A percentile compares a stretch with the other conserved stretches of the same genome.
These are phyloP conservation scores for Bombyx huttoni DNA, from an alignment of 2,888 invertebrate genomes.

Conservation along the genomic window DNA sequence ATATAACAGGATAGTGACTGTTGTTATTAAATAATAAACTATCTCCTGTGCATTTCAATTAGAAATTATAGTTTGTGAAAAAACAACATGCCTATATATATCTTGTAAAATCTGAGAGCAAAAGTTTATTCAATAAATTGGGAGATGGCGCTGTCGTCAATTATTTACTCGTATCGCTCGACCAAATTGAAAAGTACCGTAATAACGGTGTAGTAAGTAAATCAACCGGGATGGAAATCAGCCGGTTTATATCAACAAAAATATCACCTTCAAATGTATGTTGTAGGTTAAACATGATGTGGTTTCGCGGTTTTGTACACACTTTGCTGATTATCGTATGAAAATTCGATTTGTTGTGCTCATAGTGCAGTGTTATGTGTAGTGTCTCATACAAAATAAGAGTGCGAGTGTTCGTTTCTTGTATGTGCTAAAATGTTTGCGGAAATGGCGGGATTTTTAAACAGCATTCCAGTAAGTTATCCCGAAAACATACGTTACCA, in stretches of 20 bases:
- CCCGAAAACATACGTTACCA: background rate
- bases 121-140: background rate
- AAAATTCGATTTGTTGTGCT: slow-evolving; percentile 16
- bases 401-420: slow-evolving; percentile 12
- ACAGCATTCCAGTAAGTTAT: slow-evolving; percentile 27
- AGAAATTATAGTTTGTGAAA: too few species aligned
- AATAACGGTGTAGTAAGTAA: slow-evolving; percentile 6
- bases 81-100: too few species aligned
- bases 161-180: slow-evolving; percentile 31
- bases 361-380: slow-evolving; percentile 26
- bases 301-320: slow-evolving; percentile 61
- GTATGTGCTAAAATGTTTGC: slow-evolving; percentile 12
- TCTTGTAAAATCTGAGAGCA: too few species aligned
- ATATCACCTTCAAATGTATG: slow-evolving; percentile 71
- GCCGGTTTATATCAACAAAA: slow-evolving; percentile 66
- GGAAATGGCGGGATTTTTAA: slow-evolving; percentile 44
- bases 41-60: too few species aligned
- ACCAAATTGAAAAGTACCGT: slow-evolving; percentile 29
- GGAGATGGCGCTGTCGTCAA: slow-evolving; percentile 49
- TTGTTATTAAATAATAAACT: too few species aligned
- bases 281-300: slow-evolving; percentile 70
- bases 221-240: slow-evolving; percentile 11
- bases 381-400: slow-evolving; percentile 14
- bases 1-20: too few species aligned
- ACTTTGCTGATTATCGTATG: slow-evolving; percentile 38